Percentiles rank a stretch among this genome's conserved stretches.
These are phyloP conservation scores for Drosophila paracracens DNA, from an alignment of 2,888 invertebrate species.

Conservation along the genomic window DNA sequence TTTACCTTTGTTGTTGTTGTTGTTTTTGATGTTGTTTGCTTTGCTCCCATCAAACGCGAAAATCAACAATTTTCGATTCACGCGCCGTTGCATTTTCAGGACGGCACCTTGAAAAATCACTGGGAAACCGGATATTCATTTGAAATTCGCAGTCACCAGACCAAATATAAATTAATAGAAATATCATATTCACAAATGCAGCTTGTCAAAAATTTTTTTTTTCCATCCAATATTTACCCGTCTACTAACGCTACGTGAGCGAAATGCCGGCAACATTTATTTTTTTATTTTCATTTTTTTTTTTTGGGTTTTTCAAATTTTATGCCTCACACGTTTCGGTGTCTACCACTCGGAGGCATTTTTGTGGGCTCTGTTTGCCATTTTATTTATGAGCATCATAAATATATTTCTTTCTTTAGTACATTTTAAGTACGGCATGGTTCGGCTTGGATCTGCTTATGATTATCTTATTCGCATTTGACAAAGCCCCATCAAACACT, in stretches of 20 bases:
- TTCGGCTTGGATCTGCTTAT: slow-evolving; percentile 40
- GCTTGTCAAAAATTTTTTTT: slow-evolving; percentile 34
- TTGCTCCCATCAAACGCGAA: slow-evolving; percentile 34
- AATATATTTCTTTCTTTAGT: slow-evolving; percentile 60
- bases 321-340: slow-evolving; percentile 74
- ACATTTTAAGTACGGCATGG: slow-evolving; percentile 54
- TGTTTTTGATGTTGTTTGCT: slow-evolving; percentile 27
- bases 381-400: slow-evolving; percentile 78
- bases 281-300: background rate
- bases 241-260: slow-evolving; percentile 61
- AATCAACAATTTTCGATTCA: slow-evolving; percentile 51
- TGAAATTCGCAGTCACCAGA: slow-evolving; percentile 39
- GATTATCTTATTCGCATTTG: slow-evolving; percentile 66
- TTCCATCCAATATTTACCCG: slow-evolving; percentile 31
- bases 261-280: slow-evolving; percentile 38
- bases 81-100: slow-evolving; percentile 60
- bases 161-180: slow-evolving; percentile 71
- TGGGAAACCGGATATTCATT: slow-evolving; percentile 66
- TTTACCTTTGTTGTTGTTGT: slow-evolving; percentile 41
- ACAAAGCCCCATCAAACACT: slow-evolving; percentile 40
- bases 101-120: slow-evolving; percentile 22
- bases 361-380: slow-evolving; percentile 58
- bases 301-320: slow-evolving; percentile 46
- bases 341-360: slow-evolving; percentile 33
- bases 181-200: slow-evolving; percentile 69